Evolutionary conservation across 1,140 invertebrate species (phyloP), one percentile per base, ranked within the genome.

Genomic region (Armadillidium nasatum): DNA sequence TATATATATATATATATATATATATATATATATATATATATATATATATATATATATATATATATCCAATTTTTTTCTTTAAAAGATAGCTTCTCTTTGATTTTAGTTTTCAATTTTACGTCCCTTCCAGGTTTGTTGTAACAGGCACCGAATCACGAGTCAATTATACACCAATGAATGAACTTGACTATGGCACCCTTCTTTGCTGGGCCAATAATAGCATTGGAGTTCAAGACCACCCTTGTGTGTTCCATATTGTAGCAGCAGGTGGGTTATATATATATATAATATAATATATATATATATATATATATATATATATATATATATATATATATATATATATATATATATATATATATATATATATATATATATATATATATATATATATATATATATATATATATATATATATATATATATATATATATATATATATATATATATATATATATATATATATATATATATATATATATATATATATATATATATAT

Each of bases 111-210:
- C 54, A 60, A n/a, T 21, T n/a, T 60, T 21, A 60, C 19, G 15
- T 46, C 10, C 50, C 46, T 13, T 66, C 22, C 0, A 80, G 79
- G 76, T 80, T 80, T 23, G 79, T 77, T n/a, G 79, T 80, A 19
- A 67, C 76, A 10, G 76, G 76, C 15, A 80, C 79, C 0, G 79
- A 80, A 46, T 80, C 79, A 4, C 73, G 79, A 7, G 79, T 95
- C 44, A 90, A 89, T 6, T 95, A 93, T 84, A 91, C 88, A 0
- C 94, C 94, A 1, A 88, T 92, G 22, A 91, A 88, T 0, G 92
- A 93, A 82, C 86, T 88, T 78, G 91, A 92, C 83, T 92, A 91
- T 78, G 91, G 91, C 13, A 89, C 88, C 0, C 85, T 92, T 7
- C 85, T 89, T 6, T 92, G 91, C 82, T 85, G 82, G 80, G 83